A percentile compares a stretch with the other conserved stretches of the same genome.
phyloP scores from a whole-genome alignment of 2,113 vertebrate genomes.

The Lamprologus speciosus region DNA sequence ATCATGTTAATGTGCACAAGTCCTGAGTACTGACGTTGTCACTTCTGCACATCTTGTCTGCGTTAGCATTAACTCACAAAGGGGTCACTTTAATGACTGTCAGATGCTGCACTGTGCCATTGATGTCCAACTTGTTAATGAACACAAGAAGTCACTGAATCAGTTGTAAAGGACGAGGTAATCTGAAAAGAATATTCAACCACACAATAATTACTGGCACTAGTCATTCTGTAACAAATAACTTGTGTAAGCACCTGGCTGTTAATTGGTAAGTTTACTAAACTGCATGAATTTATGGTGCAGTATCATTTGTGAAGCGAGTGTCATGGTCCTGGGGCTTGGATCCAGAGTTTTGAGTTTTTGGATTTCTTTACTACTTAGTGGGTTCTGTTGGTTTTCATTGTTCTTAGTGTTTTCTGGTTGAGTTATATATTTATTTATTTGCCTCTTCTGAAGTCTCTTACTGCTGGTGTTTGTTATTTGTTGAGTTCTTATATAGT shows the following conservation, averaged over 20 bases:
- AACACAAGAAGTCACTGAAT: background rate
- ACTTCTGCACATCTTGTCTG: conserved; percentile 50
- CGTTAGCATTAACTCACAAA: conserved; percentile 33
- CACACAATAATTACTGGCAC: background rate
- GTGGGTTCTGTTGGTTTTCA: background rate
- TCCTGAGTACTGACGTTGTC: conserved; percentile 16
- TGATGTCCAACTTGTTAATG: background rate
- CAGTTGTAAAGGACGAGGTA: background rate
- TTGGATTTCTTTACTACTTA: background rate
- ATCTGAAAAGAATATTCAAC: background rate
- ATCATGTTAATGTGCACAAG: conserved; percentile 41
- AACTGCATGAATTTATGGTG: background rate
- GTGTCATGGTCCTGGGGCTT: background rate
- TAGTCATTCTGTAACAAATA: background rate
- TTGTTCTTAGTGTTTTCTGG: background rate
- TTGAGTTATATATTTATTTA: background rate
- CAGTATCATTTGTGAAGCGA: background rate
- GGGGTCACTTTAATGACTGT: conserved; percentile 31
- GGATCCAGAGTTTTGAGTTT: background rate
- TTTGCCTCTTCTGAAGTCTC: background rate
- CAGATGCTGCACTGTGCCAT: conserved; percentile 26
- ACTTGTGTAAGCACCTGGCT: background rate
- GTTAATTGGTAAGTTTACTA: background rate
- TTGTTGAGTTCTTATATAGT: background rate
- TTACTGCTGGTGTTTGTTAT: background rate